These are phyloP conservation scores for Paedocypris micromegethes DNA, from an alignment of 2,797 vertebrate species.

Conservation along the genomic window DNA sequence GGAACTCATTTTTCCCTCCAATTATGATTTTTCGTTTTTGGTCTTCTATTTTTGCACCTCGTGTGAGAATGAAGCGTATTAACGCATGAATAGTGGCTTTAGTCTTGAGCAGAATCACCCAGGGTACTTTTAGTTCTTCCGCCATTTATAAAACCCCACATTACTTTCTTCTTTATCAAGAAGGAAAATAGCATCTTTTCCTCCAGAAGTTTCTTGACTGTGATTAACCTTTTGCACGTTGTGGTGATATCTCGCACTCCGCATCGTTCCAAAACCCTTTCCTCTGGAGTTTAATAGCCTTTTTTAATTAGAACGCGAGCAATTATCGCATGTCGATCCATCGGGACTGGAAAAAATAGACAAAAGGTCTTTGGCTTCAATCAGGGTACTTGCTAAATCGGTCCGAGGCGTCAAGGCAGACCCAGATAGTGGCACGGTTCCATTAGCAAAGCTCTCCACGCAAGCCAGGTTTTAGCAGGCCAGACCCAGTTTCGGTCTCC, in stretches of 20 bases:
- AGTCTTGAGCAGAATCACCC: conserved; percentile 1
- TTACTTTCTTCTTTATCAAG: not conserved
- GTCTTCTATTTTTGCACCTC: not conserved
- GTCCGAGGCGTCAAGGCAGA: conserved; percentile 47
- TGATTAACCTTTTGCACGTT: conserved; percentile 21
- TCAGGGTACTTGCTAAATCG: conserved; percentile 48
- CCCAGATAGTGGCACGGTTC: conserved; percentile 48
- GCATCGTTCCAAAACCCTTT: conserved; percentile 36
- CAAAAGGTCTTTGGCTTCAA: conserved; percentile 47
- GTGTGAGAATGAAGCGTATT: conserved; percentile 1
- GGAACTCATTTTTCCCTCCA: not conserved
- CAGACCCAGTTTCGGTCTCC: conserved; percentile 38
- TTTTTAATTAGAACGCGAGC: conserved; percentile 70
- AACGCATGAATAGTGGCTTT: not conserved
- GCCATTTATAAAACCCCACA: not conserved
- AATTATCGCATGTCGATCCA: conserved; percentile 65
- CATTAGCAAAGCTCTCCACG: conserved; percentile 20
- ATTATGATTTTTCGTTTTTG: not conserved
- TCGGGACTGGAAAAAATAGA: conserved; percentile 65
- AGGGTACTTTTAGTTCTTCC: conserved; percentile 2
- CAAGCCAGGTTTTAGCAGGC: conserved; percentile 19
- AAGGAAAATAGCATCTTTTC: not conserved
- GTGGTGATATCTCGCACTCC: conserved; percentile 15
- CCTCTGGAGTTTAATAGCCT: conserved; percentile 53
- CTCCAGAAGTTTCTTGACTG: conserved; percentile 6